Evolutionary conservation across 53 echinoderm and acorn worm species (phyloP).

Genomic region (Arbacia lixula): DNA sequence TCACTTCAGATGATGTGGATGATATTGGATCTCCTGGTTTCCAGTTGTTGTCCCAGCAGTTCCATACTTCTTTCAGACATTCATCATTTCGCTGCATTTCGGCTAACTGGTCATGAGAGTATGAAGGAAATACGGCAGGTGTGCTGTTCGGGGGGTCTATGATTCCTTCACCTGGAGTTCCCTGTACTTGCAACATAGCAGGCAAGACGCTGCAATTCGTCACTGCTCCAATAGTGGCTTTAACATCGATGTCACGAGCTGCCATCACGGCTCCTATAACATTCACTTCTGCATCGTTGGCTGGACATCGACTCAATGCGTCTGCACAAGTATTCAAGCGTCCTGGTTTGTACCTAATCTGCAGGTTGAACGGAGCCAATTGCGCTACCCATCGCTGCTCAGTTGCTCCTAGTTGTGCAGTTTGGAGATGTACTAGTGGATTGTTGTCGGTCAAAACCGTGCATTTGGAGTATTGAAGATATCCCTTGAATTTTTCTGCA

Average conservation of each 20-base stretch:
- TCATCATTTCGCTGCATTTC: constrained; percentile 61
- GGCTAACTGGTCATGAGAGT: constrained; percentile 38
- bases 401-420: constrained; percentile 49
- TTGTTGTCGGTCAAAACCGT: constrained; percentile 40
- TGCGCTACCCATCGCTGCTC: constrained; percentile 47
- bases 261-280: no score
- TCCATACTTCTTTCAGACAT: constrained; percentile 22
- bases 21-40: constrained; percentile 21
- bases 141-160: not conserved
- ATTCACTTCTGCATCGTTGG: constrained; percentile 5
- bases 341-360: constrained; percentile 48
- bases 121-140: constrained; percentile 69
- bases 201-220: not conserved
- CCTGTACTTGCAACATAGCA: not conserved
- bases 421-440: constrained; percentile 34
- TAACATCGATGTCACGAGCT: no score
- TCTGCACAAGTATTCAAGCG: constrained; percentile 53
- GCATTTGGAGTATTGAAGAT: not conserved
- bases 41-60: constrained; percentile 39
- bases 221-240: not conserved
- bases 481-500: constrained; percentile 37
- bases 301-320: constrained; percentile 56
- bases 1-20: not conserved
- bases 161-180: not conserved
- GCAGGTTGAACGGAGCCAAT: constrained; percentile 43